Conservation (phyloP, 2,888 invertebrate species). For the Deilephila elpenor region DNA sequence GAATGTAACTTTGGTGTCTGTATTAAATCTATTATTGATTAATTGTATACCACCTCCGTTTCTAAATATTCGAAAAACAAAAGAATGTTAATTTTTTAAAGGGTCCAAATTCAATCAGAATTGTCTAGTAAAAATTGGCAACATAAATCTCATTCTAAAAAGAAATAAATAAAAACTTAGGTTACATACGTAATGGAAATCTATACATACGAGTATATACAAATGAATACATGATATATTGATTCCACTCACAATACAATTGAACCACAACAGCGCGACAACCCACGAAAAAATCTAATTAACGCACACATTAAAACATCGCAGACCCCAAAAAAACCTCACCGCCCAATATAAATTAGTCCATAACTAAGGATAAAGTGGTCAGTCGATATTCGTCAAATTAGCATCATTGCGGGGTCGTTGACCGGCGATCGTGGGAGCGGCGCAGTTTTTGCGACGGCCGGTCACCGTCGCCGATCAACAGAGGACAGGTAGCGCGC, state of each 20-base stretch:
- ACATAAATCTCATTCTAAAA: too few relatives aligned
- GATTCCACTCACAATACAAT: neutral
- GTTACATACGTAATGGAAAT: too few relatives aligned
- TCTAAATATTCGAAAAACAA: too few relatives aligned
- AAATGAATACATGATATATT: neutral
- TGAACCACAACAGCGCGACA: neutral
- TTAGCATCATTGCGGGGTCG: constrained; percentile 74
- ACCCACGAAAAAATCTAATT: neutral
- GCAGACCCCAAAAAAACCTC: constrained; percentile 7
- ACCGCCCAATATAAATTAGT: constrained; percentile 24
- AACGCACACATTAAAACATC: constrained; percentile 5
- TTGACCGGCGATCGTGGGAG: constrained; percentile 74
- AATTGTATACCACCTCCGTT: neutral
- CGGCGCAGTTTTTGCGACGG: constrained; percentile 70
- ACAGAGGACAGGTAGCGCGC: constrained; percentile 47
- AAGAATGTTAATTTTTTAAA: too few relatives aligned
- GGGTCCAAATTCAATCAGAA: too few relatives aligned
- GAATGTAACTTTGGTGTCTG: neutral
- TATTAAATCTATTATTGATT: neutral
- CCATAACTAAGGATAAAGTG: constrained; percentile 19
- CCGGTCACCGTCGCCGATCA: constrained; percentile 21
- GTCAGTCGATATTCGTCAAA: constrained; percentile 70
- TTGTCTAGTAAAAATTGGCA: too few relatives aligned
- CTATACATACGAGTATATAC: too few relatives aligned
- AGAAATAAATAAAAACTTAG: too few relatives aligned